phyloP scores from a whole-genome alignment of 2,888 invertebrate genomes.

The Lagria hirta region DNA sequence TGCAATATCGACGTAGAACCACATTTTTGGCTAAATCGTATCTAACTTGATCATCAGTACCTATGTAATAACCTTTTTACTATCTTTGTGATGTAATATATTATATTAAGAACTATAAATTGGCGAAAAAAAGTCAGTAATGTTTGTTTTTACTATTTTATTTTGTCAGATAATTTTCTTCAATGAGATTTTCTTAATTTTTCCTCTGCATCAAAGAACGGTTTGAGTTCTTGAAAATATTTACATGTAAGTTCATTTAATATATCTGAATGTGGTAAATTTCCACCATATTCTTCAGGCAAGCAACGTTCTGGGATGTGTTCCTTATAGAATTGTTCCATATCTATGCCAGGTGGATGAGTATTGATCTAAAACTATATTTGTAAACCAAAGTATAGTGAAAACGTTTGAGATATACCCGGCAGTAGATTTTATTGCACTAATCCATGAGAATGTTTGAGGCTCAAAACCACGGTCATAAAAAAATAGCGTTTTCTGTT shows the following conservation, averaged over 20 bases:
- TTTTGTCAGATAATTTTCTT: too few relatives aligned
- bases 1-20: background rate
- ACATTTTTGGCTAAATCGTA: background rate
- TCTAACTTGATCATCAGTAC: background rate
- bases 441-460: too few relatives aligned
- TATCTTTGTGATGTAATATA: background rate
- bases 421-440: too few relatives aligned
- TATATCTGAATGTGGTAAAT: conserved; percentile 56
- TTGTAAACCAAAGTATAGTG: background rate
- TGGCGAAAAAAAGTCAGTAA: background rate
- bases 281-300: conserved; percentile 63
- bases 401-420: too few relatives aligned
- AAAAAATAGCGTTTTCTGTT: too few relatives aligned
- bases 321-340: conserved; percentile 59
- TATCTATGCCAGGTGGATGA: conserved; percentile 59
- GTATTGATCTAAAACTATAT: conserved; percentile 59
- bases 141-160: background rate
- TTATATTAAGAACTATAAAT: background rate
- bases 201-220: conserved; percentile 44
- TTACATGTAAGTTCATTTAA: conserved; percentile 57
- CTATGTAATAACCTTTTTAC: background rate
- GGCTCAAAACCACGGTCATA: too few relatives aligned
- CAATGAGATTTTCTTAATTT: conserved; percentile 30
- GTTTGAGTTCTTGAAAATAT: conserved; percentile 40
- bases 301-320: conserved; percentile 51